Base-by-base conservation (phyloP, 2,797 vertebrate species). In the Tinamus major region DNA sequence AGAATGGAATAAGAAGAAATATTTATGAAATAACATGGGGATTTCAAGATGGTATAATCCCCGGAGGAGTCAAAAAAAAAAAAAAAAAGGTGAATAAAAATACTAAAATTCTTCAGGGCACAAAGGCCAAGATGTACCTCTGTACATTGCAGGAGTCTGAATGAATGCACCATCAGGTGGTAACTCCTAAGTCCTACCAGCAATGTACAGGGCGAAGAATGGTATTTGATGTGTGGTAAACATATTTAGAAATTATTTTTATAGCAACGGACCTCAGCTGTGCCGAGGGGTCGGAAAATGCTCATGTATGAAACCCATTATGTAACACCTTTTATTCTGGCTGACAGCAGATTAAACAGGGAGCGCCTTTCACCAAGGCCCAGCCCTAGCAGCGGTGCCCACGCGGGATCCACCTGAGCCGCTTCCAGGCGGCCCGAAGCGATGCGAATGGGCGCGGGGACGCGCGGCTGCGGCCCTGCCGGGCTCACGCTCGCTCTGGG, bases 181-280 rank as follows among this genome's bases (percentile, higher is more conserved):
- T n/a, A 56, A n/a, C 79, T 79, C 37, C 55, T 74, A 61, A 49
- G 2, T 80, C 58, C 29, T 16, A 29, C 39, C 61, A 84, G 21
- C 42, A 70, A 19, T 21, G 44, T 5, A 10, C 3, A 3, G 23
- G 81, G 35, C 85, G 46, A 84, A 88, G 27, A 88, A 63, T 12
- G 63, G 8, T 35, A 39, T 72, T 87, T 55, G 20, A 89, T 94
- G 87, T 39, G n/a, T 72, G 94, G 94, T 44, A 48, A 94, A 35
- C 46, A 65, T 42, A 69, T 35, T 19, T 82, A 31, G 44, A 76
- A 78, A 80, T 80, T 69, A 89, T 86, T 92, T 94, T 91, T 91
- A 65, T 67, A 76, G 49, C 69, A 89, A 31, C 68, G 81, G 90
- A 76, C 79, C 63, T 69, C 0, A 1, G 51, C 92, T 93, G 29